Evolutionary conservation across 2,797 vertebrate genomes (phyloP), one percentile per base, ranked within the genome.

Genomic region (Pristis pectinata): DNA sequence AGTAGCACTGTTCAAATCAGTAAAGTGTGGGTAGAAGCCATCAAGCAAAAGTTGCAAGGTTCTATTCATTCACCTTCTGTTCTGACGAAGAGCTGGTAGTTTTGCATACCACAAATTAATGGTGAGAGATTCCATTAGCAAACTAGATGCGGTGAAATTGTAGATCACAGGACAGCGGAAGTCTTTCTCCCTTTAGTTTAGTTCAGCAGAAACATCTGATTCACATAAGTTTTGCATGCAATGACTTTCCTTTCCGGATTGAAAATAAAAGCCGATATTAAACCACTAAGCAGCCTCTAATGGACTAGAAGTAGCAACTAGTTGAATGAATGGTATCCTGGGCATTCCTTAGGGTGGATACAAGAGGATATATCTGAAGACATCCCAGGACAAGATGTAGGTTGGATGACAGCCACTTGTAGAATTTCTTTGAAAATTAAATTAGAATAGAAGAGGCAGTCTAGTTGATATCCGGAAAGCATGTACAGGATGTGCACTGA

Each of bases 371-470:
- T 61, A 89, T n/a, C 34, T 89, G 27, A 64, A 89, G 85, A 67
- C 2, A 91, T 61, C 13, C 61, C 61, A 67, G n/a, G 15, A 59
- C 49, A 89, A 61, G 87, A 91, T 67, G 87, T 91, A n/a, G 61
- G 59, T 61, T 91, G 61, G 61, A 67, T 67, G 87, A 91, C 15
- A 91, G 17, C 8, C 61, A 67, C 41, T 27, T 67, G 59, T 19
- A 67, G 7, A 11, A 91, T 67, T 67, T 67, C n/a, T 91, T 91
- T 67, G 87, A 91, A 91, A 64, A 91, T 91, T 67, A 91, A 91
- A 41, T 19, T 10, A 56, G 34, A 37, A n/a, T 17, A 64, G 34
- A 91, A 61, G 59, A 91, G 87, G 61, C 10, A 67, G 61, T 61
- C 56, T 89, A 59, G 34, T n/a, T n/a, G 34, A 64, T 22, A 0